These are phyloP conservation scores for Tridacna crocea DNA, from an alignment of 2,888 invertebrate genomes.

Conservation along the genomic window DNA sequence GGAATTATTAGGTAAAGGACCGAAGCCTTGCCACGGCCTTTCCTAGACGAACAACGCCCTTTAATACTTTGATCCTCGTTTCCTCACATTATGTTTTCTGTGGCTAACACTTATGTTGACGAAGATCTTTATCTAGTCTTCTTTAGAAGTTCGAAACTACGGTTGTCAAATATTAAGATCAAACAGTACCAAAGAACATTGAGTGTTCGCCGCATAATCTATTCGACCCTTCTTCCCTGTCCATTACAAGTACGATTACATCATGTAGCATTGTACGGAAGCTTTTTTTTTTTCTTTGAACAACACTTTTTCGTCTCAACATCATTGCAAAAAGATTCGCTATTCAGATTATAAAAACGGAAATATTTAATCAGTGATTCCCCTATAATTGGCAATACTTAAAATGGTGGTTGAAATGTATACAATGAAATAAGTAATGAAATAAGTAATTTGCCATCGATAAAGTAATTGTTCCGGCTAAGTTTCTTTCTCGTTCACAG, in stretches of 20 bases:
- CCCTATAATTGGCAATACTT: neutral
- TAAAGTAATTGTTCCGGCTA: too few species aligned
- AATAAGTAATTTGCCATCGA: too few species aligned
- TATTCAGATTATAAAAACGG: neutral
- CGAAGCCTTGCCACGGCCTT: too few species aligned
- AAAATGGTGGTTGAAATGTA: too few species aligned
- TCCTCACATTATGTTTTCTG: neutral
- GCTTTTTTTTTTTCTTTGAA: neutral
- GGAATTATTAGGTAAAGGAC: too few species aligned
- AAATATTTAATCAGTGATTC: neutral
- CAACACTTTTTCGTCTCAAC: neutral
- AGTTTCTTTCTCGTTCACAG: too few species aligned
- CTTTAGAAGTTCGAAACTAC: neutral
- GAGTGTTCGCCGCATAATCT: neutral
- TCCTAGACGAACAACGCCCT: too few species aligned
- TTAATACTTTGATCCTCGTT: too few species aligned
- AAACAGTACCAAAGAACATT: constrained; percentile 7
- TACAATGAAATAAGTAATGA: too few species aligned
- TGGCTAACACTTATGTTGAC: neutral
- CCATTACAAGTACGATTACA: neutral
- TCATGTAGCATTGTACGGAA: neutral
- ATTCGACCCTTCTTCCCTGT: neutral
- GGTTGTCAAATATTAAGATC: constrained; percentile 17
- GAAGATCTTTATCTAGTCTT: neutral
- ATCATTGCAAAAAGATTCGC: neutral